Evolutionary conservation across 2,888 invertebrate species (phyloP), one percentile per base, ranked within the genome.

Genomic region (Gisinianus flammeolus): DNA sequence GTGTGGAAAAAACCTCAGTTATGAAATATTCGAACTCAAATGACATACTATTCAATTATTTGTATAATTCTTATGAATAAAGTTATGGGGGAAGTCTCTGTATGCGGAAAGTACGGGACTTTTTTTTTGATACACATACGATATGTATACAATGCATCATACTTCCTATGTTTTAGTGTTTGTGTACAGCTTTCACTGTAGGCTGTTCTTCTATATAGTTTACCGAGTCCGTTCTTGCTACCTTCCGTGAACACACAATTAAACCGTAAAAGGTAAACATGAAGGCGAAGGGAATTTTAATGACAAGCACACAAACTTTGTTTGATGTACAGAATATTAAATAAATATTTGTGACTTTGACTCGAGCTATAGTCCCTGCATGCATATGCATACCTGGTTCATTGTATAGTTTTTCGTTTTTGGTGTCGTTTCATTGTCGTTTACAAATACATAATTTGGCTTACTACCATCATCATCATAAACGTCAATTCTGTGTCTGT

Each of bases 231-330:
- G 2, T 22, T 3, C 2, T 24, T 24, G 4, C 26, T 26, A 24
- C 26, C 26, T 28, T 24, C 28, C 16, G 12, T 24, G 28, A 62
- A 62, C 62, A 62, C 26, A 62, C 62, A 62, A 62, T 62, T 62
- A 62, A 62, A 62, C 24, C 22, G 62, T 5, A 28, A 62, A 26
- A 62, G 24, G 62, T 58, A 58, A 58, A 58, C 22, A 58, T 1
- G 58, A 16, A 62, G 62, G 62, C 24, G 26, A 26, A 8, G 26
- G 16, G 30, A 33, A 67, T 67, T 67, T 67, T 67, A 67, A 67
- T 35, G 67, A 67, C 67, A n/a, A 12, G 67, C 33, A 26, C 30
- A 67, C 67, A 67, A 33, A 31, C 35, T 10, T 24, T 67, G 67
- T 67, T 67, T 67, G 67, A 67, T n/a, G 33, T 66, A 24, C 56